These are phyloP conservation scores for Catajapyx aquilonaris DNA, from an alignment of 1,140 invertebrate species.

Conservation along the genomic window DNA sequence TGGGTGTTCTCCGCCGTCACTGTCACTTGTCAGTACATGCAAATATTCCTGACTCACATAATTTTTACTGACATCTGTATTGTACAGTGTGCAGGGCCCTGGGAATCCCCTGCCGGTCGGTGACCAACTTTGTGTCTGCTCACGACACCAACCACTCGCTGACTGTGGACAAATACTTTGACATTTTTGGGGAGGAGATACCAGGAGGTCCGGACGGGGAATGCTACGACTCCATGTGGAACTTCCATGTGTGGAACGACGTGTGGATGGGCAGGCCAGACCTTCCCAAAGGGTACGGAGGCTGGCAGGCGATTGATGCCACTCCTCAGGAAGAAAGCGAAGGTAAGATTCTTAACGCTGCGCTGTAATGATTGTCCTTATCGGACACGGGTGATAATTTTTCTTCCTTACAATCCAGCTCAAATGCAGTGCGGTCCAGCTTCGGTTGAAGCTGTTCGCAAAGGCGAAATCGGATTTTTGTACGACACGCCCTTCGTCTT, in stretches of 20 bases:
- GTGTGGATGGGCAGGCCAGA: constrained; percentile 59
- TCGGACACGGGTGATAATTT: no score
- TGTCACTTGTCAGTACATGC: constrained; percentile 18
- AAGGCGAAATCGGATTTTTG: constrained; percentile 46
- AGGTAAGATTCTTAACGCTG: constrained; percentile 14
- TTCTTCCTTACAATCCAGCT: background rate
- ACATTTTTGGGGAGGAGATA: constrained; percentile 34
- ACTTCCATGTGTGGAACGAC: constrained; percentile 72
- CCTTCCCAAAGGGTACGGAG: constrained; percentile 44
- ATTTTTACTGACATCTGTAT: constrained; percentile 4
- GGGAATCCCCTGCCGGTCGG: constrained; percentile 46
- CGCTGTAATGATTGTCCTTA: no score
- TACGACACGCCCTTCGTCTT: constrained; percentile 57
- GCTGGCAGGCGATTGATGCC: constrained; percentile 58
- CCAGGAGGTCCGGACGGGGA: constrained; percentile 33
- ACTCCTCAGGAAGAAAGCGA: constrained; percentile 54
- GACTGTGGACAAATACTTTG: constrained; percentile 36
- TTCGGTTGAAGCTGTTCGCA: constrained; percentile 38
- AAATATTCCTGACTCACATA: no score
- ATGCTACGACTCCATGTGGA: constrained; percentile 40
- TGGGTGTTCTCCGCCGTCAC: constrained; percentile 57
- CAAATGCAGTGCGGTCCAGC: constrained; percentile 35
- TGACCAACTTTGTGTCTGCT: constrained; percentile 55
- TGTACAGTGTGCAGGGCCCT: constrained; percentile 28
- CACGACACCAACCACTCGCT: constrained; percentile 50